A percentile compares a stretch with the other conserved stretches of the same genome.
phyloP scores from a whole-genome alignment of 2,113 vertebrate genomes.

The Aythya baeri region DNA sequence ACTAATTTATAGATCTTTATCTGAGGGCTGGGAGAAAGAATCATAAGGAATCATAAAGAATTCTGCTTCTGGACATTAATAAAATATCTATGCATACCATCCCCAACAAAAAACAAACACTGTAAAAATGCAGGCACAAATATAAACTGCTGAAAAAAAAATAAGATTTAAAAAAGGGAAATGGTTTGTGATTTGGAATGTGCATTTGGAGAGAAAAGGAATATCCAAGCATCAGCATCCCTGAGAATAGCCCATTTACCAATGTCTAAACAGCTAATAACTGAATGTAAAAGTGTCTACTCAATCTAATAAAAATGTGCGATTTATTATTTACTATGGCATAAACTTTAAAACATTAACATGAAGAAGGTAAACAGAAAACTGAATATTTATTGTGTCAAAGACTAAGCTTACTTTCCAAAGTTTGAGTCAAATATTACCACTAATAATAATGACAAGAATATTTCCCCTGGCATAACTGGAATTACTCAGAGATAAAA shows the following conservation, averaged over 20 bases:
- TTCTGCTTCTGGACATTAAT: not conserved
- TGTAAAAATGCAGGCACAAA: not conserved
- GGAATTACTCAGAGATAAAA: not conserved
- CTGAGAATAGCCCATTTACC: conserved; percentile 23
- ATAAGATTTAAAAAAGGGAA: not conserved
- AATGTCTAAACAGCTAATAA: conserved; percentile 46
- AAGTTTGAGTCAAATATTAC: conserved; percentile 6
- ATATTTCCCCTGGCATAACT: not conserved
- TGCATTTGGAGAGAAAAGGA: not conserved
- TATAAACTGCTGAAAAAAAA: not conserved
- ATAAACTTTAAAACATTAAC: conserved; percentile 28
- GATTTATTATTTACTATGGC: conserved; percentile 26
- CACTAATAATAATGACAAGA: conserved; percentile 1
- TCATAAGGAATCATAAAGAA: not conserved
- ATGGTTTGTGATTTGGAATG: not conserved
- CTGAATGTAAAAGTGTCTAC: conserved; percentile 16
- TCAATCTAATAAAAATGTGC: conserved; percentile 35
- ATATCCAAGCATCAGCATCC: conserved; percentile 13
- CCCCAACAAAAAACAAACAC: not conserved
- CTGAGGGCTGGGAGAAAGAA: not conserved
- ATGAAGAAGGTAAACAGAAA: conserved; percentile 33
- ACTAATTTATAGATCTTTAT: not conserved
- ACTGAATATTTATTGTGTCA: conserved; percentile 14
- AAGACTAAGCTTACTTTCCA: conserved; percentile 5
- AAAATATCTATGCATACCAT: not conserved